Evolutionary conservation across 2,113 vertebrate genomes (phyloP), one percentile per base, ranked within the genome.

Genomic region (Dipodomys stephensi): DNA sequence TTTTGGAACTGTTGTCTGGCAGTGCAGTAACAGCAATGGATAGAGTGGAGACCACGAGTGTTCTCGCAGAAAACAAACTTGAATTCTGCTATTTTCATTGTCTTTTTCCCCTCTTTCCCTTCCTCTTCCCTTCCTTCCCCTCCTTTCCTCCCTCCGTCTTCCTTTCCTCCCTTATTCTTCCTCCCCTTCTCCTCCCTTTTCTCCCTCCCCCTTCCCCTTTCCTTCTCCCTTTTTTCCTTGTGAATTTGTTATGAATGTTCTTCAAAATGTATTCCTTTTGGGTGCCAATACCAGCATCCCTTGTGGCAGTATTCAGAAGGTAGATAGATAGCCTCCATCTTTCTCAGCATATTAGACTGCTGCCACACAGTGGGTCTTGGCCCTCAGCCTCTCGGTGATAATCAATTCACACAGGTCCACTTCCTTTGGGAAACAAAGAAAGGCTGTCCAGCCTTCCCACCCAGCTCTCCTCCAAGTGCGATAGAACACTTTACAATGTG

Each of bases 11-110:
- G 1, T 62, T 39, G 68, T 30, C 91, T 93, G 91, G 96, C 94
- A 92, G 80, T 18, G 27, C 25, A 1, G 57, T 78, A 93, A 89
- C 83, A 94, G 88, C 83, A 84, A 92, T 96, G 77, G 68, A 95
- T 89, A 35, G 77, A 71, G 83, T 76, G 88, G 92, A 90, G 93
- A 93, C 76, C 68, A 28, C 80, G 83, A 95, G 27, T 28, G 13
- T 80, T 73, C 35, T 73, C 57, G 49, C 82, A 79, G n/a, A 93
- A 78, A 64, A 83, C 64, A 69, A 72, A 87, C 16, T 49, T 57
- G 57, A 44, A 44, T 87, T 64, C 32, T 87, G 35, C 35, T 80
- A 78, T 91, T 82, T 46, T 78, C 84, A 30, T 87, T 93, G 15
- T 68, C 69, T 4, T 27, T 92, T 95, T 89, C 67, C n/a, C 28